Base-by-base conservation (phyloP, 2,797 vertebrate species). In the Eremophila alpestris region DNA sequence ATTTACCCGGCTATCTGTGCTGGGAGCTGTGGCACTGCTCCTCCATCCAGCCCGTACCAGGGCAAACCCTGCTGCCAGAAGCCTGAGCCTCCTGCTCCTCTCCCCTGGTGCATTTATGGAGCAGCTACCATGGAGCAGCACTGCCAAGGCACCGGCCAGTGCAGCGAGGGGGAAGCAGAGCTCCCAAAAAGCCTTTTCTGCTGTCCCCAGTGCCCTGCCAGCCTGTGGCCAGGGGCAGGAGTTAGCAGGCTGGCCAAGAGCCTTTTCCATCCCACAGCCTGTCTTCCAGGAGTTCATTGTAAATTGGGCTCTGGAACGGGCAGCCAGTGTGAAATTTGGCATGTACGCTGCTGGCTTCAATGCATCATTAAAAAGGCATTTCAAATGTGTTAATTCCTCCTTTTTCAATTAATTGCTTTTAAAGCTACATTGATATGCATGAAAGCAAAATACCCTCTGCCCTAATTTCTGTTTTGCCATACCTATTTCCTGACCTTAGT, bases 301-400 rank as follows among this genome's bases (percentile, higher is more conserved):
- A 80, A 92, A 74, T 3, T 58, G 48, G 89, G 62, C 79, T 69
- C 76, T 71, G 92, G 84, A 95, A 94, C 1, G 0, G 89, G 82
- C 92, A 93, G 91, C 60, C 87, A 76, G 92, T 91, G 91, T 74
- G 85, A 91, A 93, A 93, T 88, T 62, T 96, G 93, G 94, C 92
- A 56, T 69, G 65, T 24, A 71, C 0, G 0, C 55, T 29, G 91
- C 84, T 95, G 87, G 89, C 94, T 96, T 88, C 87, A 73, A 87
- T 79, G 94, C 93, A 52, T 94, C 94, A 96, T 96, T 96, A 95
- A 93, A 90, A 91, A 94, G 90, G 94, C 87, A 95, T 95, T 96
- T 94, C 16, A 79, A 95, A 96, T 41, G 89, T 89, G 93, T 93
- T 97, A 96, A 95, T 96, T 95, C 90, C 80, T 88, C 60, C 84